Conservation (phyloP, 2,888 invertebrate species). For the Drosophila monieri region DNA sequence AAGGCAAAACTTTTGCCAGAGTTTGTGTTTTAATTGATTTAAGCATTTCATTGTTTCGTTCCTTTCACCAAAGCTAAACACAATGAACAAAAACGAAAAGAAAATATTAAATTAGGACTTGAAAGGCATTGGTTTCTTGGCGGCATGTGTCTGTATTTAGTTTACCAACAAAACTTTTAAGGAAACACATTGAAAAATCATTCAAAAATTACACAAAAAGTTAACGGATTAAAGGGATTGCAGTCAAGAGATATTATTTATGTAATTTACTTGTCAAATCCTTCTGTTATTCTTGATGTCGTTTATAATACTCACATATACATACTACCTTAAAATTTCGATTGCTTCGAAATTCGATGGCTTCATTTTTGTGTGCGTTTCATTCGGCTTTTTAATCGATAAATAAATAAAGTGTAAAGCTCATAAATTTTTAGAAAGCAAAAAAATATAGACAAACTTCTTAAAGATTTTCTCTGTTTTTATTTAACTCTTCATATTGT, state of each 20-base stretch:
- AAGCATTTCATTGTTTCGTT: slow-evolving; percentile 31
- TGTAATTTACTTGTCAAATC: slow-evolving; percentile 65
- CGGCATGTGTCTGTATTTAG: slow-evolving; percentile 87
- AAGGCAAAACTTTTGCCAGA: slow-evolving; percentile 44
- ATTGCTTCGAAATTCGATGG: slow-evolving; percentile 39
- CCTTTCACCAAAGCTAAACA: slow-evolving; percentile 43
- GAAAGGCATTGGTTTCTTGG: slow-evolving; percentile 90
- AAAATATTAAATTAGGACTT: slow-evolving; percentile 27
- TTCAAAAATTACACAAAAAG: slow-evolving; percentile 29
- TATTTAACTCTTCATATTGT: slow-evolving; percentile 22
- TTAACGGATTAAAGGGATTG: slow-evolving; percentile 15
- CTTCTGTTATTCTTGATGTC: slow-evolving; percentile 81
- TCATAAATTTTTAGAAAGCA: slow-evolving; percentile 11
- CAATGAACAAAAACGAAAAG: slow-evolving; percentile 28
- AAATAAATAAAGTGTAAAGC: slow-evolving; percentile 17
- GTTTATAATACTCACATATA: slow-evolving; percentile 34
- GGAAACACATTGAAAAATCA: slow-evolving; percentile 46
- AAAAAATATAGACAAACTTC: not conserved
- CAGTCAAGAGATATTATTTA: slow-evolving; percentile 13
- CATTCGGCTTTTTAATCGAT: slow-evolving; percentile 38
- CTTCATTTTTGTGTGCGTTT: slow-evolving; percentile 49
- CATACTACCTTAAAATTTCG: slow-evolving; percentile 28
- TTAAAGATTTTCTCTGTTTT: slow-evolving; percentile 11
- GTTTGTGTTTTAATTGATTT: slow-evolving; percentile 26
- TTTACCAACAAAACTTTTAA: slow-evolving; percentile 43